These are phyloP conservation scores for Craseonycteris thonglongyai DNA, from an alignment of 2,113 vertebrate genomes.

Conservation along the genomic window DNA sequence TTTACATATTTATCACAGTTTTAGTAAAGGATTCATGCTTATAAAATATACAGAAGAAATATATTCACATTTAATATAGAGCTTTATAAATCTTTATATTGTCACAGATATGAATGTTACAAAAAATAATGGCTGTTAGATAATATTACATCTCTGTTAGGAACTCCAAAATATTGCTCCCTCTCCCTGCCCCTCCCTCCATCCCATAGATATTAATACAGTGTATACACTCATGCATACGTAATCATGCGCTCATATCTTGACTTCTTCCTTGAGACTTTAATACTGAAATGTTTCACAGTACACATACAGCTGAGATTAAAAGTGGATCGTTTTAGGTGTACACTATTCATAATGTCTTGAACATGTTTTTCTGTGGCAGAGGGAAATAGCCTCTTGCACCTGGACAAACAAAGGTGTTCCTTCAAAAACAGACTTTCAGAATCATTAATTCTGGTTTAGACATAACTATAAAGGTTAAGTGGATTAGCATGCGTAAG, in stretches of 20 bases:
- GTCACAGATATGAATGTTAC: neutral
- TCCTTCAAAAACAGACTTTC: constrained; percentile 59
- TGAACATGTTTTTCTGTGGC: constrained; percentile 49
- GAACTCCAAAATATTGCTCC: neutral
- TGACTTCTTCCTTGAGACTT: neutral
- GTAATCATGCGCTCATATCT: neutral
- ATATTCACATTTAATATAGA: neutral
- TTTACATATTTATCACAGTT: neutral
- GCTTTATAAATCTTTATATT: neutral
- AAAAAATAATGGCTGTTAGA: neutral
- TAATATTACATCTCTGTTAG: neutral
- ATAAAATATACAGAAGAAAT: neutral
- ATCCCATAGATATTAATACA: neutral
- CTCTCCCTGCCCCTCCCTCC: too few species aligned
- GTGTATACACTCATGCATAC: neutral
- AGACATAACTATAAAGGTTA: constrained; percentile 46
- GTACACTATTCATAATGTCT: constrained; percentile 36
- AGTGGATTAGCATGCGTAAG: neutral
- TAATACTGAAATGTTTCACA: neutral
- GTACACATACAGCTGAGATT: neutral
- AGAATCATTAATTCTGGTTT: constrained; percentile 59
- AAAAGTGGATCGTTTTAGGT: constrained; percentile 12
- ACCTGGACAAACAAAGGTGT: constrained; percentile 72
- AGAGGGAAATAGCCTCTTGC: constrained; percentile 41
- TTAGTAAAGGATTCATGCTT: neutral